Evolutionary conservation across 2,888 invertebrate species (phyloP).

Genomic region (Apamea crenata): DNA sequence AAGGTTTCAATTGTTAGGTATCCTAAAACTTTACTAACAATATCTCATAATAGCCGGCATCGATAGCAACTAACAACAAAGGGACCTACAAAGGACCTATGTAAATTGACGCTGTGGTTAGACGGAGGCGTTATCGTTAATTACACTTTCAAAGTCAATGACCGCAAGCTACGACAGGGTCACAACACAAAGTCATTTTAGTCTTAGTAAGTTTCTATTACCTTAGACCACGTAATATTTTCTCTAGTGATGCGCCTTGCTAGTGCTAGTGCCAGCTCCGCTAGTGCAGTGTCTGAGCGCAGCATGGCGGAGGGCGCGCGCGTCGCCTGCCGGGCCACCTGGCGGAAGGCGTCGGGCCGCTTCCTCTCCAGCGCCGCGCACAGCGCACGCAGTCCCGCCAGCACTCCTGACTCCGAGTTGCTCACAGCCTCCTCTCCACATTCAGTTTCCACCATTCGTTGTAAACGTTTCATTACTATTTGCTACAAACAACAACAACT

Average conservation of each 20-base stretch:
- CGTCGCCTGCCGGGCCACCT: constrained; percentile 93
- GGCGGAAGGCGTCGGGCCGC: constrained; percentile 93
- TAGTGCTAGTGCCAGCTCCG: constrained; percentile 92
- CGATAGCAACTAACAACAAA: constrained; percentile 12
- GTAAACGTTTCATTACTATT: constrained; percentile 86
- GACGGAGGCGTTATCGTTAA: not conserved
- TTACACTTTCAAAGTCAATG: constrained; percentile 32
- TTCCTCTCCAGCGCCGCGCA: constrained; percentile 94
- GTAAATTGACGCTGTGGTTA: not conserved
- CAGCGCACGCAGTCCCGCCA: constrained; percentile 86
- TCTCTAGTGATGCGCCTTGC: constrained; percentile 93
- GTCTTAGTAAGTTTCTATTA: constrained; percentile 72
- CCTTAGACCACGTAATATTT: constrained; percentile 95
- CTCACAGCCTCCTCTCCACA: constrained; percentile 88
- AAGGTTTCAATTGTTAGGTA: constrained; percentile 24
- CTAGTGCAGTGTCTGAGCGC: constrained; percentile 91
- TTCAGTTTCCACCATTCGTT: constrained; percentile 89
- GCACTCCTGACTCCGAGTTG: constrained; percentile 86
- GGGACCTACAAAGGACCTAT: not conserved
- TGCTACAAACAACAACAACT: constrained; percentile 73
- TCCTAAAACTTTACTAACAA: constrained; percentile 31
- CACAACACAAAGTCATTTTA: constrained; percentile 3
- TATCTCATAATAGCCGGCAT: not conserved
- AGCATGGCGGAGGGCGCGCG: constrained; percentile 90
- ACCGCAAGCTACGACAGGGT: not conserved